phyloP scores from a whole-genome alignment of 2,797 vertebrate genomes.

The Mergus octosetaceus region DNA sequence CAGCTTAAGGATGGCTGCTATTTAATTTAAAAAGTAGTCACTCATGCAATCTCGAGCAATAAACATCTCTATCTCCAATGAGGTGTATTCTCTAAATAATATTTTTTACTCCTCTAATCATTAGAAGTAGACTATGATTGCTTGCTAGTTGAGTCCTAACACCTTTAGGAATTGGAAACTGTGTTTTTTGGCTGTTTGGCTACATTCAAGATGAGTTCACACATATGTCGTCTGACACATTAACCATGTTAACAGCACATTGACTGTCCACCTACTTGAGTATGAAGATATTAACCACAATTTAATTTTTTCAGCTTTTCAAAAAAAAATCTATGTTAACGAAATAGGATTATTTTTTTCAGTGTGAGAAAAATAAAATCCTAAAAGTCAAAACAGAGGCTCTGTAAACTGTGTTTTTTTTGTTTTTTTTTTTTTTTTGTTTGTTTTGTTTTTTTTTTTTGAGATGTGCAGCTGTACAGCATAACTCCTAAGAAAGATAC shows the following conservation, averaged over 20 bases:
- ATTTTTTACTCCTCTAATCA: neutral
- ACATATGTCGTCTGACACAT: neutral
- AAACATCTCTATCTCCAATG: slow-evolving; percentile 31
- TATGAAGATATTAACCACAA: neutral
- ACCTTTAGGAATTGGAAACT: neutral
- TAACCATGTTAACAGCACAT: neutral
- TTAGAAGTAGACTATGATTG: neutral
- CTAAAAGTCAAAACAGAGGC: neutral
- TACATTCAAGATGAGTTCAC: neutral
- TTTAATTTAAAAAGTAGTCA: slow-evolving; percentile 38
- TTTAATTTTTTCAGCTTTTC: neutral
- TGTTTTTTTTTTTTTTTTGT: too few species aligned
- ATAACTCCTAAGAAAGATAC: neutral
- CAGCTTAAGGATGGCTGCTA: neutral
- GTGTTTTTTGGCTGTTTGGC: neutral
- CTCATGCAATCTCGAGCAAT: neutral
- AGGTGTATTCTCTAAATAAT: slow-evolving; percentile 8
- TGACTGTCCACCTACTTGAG: neutral
- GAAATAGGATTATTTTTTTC: neutral
- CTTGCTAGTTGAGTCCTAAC: neutral
- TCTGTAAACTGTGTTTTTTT: neutral
- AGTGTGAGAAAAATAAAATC: neutral
- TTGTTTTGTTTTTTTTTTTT: neutral
- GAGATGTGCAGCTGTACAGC: neutral
- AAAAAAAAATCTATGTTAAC: neutral